These are phyloP conservation scores for Gadus chalcogrammus DNA, from an alignment of 2,113 vertebrate species.

Conservation along the genomic window DNA sequence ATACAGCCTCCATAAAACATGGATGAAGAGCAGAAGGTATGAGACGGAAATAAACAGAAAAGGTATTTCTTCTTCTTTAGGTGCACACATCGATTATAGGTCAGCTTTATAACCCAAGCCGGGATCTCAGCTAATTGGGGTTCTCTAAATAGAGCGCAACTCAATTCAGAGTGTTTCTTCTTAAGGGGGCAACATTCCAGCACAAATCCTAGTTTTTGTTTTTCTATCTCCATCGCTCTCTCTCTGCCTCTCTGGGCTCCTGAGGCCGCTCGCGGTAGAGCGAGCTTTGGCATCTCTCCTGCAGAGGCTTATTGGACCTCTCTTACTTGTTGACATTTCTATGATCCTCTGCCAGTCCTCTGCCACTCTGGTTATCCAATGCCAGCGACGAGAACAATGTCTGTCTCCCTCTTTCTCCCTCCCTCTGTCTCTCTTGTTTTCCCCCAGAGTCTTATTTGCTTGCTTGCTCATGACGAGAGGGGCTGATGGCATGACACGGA, in stretches of 20 bases:
- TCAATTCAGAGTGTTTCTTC: neutral
- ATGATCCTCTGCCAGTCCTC: slow-evolving; percentile 63
- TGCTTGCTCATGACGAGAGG: slow-evolving; percentile 22
- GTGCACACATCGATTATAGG: neutral
- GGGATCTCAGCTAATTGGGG: slow-evolving; percentile 22
- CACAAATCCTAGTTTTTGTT: slow-evolving; percentile 41
- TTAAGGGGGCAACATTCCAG: slow-evolving; percentile 47
- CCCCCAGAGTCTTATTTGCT: neutral
- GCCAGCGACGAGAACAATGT: slow-evolving; percentile 30
- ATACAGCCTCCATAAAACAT: neutral
- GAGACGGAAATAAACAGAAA: no score
- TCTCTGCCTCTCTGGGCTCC: slow-evolving; percentile 20
- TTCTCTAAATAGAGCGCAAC: slow-evolving; percentile 33
- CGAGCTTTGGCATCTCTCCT: slow-evolving; percentile 49
- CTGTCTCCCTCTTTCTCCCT: slow-evolving; percentile 32
- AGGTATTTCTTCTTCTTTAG: neutral
- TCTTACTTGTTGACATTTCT: slow-evolving; percentile 61
- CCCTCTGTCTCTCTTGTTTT: slow-evolving; percentile 16
- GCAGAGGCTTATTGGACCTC: slow-evolving; percentile 47
- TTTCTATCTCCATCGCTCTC: slow-evolving; percentile 13
- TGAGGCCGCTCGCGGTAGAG: slow-evolving; percentile 34
- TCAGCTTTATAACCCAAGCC: neutral
- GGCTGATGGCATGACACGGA: slow-evolving; percentile 15
- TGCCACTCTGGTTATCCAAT: slow-evolving; percentile 36
- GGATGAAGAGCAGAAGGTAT: neutral